Evolutionary conservation across 2,797 vertebrate species (phyloP).

Genomic region (Pipistrellus kuhlii): DNA sequence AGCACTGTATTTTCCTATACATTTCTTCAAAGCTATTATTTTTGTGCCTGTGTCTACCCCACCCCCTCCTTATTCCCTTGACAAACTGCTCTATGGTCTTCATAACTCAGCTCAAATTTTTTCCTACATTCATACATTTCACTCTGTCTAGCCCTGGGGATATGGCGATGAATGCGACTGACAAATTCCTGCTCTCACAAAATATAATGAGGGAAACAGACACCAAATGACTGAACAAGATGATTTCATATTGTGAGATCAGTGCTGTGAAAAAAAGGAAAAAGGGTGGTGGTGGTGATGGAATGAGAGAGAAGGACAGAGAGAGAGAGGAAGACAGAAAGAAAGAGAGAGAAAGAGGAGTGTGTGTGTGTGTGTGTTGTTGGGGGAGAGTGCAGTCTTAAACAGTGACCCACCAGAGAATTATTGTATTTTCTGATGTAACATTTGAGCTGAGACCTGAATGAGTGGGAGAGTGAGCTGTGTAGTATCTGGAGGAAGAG

Average conservation of each 20-base stretch:
- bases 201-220: conserved; percentile 49
- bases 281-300: not conserved
- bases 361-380: not conserved
- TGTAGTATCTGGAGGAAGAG: not conserved
- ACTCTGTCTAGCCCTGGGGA: not conserved
- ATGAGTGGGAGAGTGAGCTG: not conserved
- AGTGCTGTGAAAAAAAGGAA: not conserved
- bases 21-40: not conserved
- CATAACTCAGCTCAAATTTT: conserved; percentile 20
- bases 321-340: no score
- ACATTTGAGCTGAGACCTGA: not conserved
- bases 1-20: not conserved
- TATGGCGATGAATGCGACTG: not conserved
- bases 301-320: no score
- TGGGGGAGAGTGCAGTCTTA: not conserved
- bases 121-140: not conserved
- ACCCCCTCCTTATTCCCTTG: not conserved
- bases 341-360: no score
- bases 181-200: not conserved
- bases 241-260: not conserved
- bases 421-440: not conserved
- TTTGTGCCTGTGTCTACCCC: not conserved
- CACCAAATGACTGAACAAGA: conserved; percentile 41
- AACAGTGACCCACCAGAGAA: not conserved
- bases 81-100: not conserved